A percentile compares a stretch with the other conserved stretches of the same genome.
Conservation (phyloP, 92 coral and sea anemone species). For the Palythoa caribaeorum region DNA sequence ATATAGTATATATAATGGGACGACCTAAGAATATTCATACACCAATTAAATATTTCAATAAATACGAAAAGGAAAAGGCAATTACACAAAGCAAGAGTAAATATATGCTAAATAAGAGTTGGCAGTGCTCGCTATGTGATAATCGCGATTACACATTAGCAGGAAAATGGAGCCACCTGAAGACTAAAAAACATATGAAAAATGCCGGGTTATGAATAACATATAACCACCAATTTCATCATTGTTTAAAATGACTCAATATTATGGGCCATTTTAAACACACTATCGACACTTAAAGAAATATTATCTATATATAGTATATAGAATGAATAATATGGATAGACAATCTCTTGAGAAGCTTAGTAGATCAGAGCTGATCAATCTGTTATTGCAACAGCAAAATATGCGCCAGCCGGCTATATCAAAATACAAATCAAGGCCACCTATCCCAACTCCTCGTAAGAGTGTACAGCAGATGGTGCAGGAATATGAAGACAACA, state of each 20-base stretch:
- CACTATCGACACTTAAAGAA: background rate
- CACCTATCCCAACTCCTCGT: background rate
- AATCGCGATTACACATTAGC: constrained; percentile 24
- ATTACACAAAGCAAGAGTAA: constrained; percentile 18
- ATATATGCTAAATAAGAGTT: constrained; percentile 34
- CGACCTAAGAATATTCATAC: background rate
- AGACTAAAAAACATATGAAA: background rate
- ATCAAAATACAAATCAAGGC: background rate
- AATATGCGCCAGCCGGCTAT: background rate
- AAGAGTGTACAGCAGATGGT: constrained; percentile 1
- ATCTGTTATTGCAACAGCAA: constrained; percentile 8
- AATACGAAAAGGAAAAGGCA: constrained; percentile 18
- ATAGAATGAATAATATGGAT: background rate
- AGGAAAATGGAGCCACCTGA: constrained; percentile 23
- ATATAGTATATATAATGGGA: constrained; percentile 32
- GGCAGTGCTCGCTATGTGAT: constrained; percentile 20
- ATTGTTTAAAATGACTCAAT: constrained; percentile 2
- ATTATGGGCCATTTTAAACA: background rate
- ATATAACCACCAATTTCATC: background rate
- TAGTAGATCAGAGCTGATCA: constrained; percentile 22
- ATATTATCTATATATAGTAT: background rate
- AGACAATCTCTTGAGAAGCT: constrained; percentile 22
- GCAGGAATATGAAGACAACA: background rate
- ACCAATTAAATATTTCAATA: constrained; percentile 7
- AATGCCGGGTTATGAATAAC: constrained; percentile 7